Base-by-base conservation (phyloP, 2,888 invertebrate genomes). In the Cephus runcator region DNA sequence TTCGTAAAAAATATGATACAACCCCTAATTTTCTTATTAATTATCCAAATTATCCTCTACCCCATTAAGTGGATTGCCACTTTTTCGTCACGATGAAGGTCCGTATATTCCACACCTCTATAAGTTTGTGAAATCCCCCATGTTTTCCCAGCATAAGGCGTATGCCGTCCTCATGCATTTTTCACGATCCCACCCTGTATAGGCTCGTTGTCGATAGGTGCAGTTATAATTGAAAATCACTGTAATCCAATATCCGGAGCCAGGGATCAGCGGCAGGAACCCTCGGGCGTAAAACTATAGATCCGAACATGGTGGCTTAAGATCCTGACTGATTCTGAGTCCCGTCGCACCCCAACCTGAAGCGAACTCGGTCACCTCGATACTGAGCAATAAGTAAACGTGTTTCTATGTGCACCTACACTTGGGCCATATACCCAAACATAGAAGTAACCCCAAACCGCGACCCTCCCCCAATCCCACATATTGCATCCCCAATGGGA, bases 201-300 rank as follows among this genome's bases (percentile, higher is more conserved):
- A 34, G 33, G 74, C 74, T 71, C 34, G 75, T 30, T 69, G 56
- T 69, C 78, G 76, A 56, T 71, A 77, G 23, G 76, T 81, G 73
- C 77, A 75, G 76, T 78, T 80, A 84, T 88, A 87, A 88, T 88
- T 88, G 87, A 88, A 88, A 88, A 88, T 88, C 87, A 86, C 83
- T 83, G 85, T 85, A 84, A 85, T 85, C 84, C 82, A 81, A 85
- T 85, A 87, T 85, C 81, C 82, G 74, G 71, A 81, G 79, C 79
- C 77, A 76, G 81, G 75, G 79, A 76, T 80, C 73, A 68, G 76
- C 69, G 75, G 23, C 56, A 15, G 33, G 31, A 77, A 76, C 76
- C 74, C 80, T 68, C 31, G 75, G 73, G 77, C 78, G 77, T 80
- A 79, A 83, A 83, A 81, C 78, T 80, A 79, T 80, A 76, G 80